Percentiles rank a stretch among this genome's conserved stretches.
phyloP scores from a whole-genome alignment of 2,888 invertebrate species.

The Nycteola revayana region DNA sequence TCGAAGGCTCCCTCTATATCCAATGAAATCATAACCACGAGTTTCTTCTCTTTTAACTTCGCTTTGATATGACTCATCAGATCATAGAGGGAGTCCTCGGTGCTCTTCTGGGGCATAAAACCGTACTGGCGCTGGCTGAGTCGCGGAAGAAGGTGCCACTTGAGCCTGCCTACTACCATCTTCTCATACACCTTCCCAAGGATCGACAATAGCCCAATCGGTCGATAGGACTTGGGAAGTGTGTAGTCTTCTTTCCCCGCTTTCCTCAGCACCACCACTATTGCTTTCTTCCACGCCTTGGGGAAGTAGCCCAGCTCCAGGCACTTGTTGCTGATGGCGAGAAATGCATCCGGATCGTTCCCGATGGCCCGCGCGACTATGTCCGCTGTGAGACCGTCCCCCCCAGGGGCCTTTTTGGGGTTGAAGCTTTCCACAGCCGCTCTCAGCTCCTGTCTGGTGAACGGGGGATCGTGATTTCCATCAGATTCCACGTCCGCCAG shows the following conservation, averaged over 20 bases:
- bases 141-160: background rate
- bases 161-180: background rate
- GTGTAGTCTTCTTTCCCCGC: conserved; percentile 5
- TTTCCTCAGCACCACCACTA: conserved; percentile 3
- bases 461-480: conserved; percentile 11
- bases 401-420: conserved; percentile 11
- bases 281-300: conserved; percentile 6
- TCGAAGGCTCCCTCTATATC: background rate
- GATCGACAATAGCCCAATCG: background rate
- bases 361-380: background rate
- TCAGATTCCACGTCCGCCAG: background rate
- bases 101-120: conserved; percentile 4
- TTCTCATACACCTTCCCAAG: background rate
- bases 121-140: conserved; percentile 4
- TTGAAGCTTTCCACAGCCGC: background rate
- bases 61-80: background rate
- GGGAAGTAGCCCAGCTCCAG: conserved; percentile 3
- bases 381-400: conserved; percentile 8
- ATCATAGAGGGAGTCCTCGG: conserved; percentile 5
- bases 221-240: background rate
- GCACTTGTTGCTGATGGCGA: conserved; percentile 5
- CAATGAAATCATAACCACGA: background rate
- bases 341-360: background rate
- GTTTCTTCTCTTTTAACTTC: background rate
- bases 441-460: conserved; percentile 10